Evolutionary conservation across 2,888 invertebrate species (phyloP), one percentile per base, ranked within the genome.

Genomic region (Glaucopsyche alexis): DNA sequence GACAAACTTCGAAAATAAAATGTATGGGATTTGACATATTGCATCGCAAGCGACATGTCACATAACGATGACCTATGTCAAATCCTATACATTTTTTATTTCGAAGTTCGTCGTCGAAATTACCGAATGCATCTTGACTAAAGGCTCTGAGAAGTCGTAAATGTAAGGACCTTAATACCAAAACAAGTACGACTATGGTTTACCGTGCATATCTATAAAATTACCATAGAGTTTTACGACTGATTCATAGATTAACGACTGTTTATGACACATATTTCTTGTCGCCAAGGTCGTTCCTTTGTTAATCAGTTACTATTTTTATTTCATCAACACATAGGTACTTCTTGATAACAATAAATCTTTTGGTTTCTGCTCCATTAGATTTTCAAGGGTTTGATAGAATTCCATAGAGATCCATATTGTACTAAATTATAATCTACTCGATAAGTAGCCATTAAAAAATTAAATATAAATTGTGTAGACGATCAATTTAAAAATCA

Each of bases 261-360:
- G 60, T 60, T 60, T 60, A 60, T 60, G 60, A 60, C 60, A 60
- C 60, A 60, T 60, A 60, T 60, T 60, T 60, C 60, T 60, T 60
- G 60, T 60, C 60, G 60, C 60, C 60, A 60, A 60, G 60, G 60
- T 13, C 60, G 29, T 60, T 29, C 7, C 29, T 38, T 60, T 60
- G 60, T 60, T 60, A 29, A 60, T 60, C 60, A 60, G 13, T 60
- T 38, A 29, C 60, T 60, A 60, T 60, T 60, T 60, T 60, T 60
- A 60, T 60, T 60, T 60, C 29, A 60, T 60, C 29, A 14, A 7
- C 29, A 14, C 29, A 60, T 60, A n/a, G n/a, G n/a, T n/a, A 60
- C 55, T 60, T 60, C 55, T 60, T 11, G 55, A 29, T 11, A 60
- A 11, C 55, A 60, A 60, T 4, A 60, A 11, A 60, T 60, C 8